Conservation (phyloP, 2,797 vertebrate species). For the Sus cebifrons region DNA sequence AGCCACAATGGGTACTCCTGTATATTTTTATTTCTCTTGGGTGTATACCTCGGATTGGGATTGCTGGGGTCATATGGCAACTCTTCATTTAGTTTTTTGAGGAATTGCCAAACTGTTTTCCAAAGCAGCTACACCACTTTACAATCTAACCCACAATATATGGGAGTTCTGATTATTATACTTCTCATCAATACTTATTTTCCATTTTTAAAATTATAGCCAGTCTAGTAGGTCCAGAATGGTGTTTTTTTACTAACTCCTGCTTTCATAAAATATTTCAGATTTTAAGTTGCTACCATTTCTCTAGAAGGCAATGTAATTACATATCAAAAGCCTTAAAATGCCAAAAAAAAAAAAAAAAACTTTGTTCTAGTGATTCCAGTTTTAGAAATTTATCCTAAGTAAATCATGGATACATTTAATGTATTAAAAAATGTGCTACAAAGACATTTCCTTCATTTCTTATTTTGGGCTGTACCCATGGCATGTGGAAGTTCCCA, state of each 20-base stretch:
- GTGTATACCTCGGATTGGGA: background rate
- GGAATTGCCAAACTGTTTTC: background rate
- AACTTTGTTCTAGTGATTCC: background rate
- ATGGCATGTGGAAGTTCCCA: no score
- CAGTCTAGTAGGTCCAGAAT: background rate
- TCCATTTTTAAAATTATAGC: background rate
- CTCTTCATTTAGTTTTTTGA: background rate
- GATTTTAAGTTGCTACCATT: constrained; percentile 40
- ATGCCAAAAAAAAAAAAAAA: background rate
- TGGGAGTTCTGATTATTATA: background rate
- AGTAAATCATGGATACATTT: background rate
- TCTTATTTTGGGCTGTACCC: no score
- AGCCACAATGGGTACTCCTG: background rate
- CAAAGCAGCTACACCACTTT: background rate
- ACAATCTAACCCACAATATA: background rate
- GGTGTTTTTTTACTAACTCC: background rate
- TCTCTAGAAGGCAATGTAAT: background rate
- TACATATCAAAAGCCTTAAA: background rate
- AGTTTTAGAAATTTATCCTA: background rate
- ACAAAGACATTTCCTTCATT: no score
- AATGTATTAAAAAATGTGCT: background rate
- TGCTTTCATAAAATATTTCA: background rate
- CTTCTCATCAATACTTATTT: background rate
- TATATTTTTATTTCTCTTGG: constrained; percentile 24
- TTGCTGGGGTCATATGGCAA: background rate